These are phyloP conservation scores for Drepana falcataria DNA, from an alignment of 2,888 invertebrate genomes.

Conservation along the genomic window DNA sequence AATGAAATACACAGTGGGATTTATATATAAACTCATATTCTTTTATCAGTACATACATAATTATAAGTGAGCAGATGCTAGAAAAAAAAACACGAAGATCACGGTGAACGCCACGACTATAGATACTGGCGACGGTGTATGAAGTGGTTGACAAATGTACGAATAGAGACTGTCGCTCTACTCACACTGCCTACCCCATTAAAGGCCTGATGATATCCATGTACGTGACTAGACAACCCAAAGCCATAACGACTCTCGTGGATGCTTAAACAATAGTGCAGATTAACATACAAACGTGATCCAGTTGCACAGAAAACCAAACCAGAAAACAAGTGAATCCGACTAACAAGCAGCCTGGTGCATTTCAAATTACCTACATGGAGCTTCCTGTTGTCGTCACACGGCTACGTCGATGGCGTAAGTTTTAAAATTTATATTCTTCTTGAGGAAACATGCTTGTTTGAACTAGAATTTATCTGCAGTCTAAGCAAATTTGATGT, in stretches of 20 bases:
- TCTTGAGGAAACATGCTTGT: not conserved
- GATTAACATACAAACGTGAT: not conserved
- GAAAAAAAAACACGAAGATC: too few species aligned
- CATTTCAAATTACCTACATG: conserved; percentile 19
- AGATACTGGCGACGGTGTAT: too few species aligned
- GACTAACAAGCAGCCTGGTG: conserved; percentile 27
- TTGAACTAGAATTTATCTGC: not conserved
- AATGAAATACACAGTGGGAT: not conserved
- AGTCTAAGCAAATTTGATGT: not conserved
- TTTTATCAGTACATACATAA: too few species aligned
- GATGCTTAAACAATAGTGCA: not conserved
- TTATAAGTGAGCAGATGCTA: too few species aligned
- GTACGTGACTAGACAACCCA: too few species aligned
- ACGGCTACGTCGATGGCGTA: conserved; percentile 6
- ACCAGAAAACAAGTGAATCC: conserved; percentile 27
- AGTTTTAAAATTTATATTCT: conserved; percentile 4
- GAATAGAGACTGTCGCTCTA: too few species aligned
- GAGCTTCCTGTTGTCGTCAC: conserved; percentile 17
- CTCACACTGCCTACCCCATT: too few species aligned
- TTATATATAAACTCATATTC: not conserved
- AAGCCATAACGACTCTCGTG: too few species aligned
- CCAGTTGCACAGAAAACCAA: conserved; percentile 10
- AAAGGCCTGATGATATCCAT: too few species aligned
- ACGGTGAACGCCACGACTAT: too few species aligned
- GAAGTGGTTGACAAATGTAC: too few species aligned